Conservation (phyloP, 2,113 vertebrate genomes). For the Pseudorectes ferrugineus region DNA sequence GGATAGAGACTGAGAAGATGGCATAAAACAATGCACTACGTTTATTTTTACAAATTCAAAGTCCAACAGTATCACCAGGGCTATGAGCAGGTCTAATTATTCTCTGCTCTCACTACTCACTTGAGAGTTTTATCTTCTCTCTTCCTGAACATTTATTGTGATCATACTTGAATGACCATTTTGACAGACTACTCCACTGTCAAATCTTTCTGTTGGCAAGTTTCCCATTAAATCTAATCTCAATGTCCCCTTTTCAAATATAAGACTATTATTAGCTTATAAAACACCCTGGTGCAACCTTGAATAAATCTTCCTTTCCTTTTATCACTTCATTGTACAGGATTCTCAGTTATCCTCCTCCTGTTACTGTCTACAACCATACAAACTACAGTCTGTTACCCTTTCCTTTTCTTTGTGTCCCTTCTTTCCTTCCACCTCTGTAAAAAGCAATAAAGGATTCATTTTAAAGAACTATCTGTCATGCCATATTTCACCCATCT, state of each 20-base stretch:
- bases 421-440: not conserved
- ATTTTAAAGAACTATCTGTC: not conserved
- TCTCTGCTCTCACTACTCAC: not conserved
- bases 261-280: not conserved
- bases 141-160: not conserved
- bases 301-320: conserved; percentile 8
- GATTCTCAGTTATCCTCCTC: not conserved
- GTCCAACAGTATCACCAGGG: not conserved
- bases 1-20: not conserved
- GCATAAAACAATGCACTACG: not conserved
- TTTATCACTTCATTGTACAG: not conserved
- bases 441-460: not conserved
- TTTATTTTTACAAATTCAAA: not conserved
- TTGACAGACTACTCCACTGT: not conserved
- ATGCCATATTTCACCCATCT: not conserved
- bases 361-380: not conserved
- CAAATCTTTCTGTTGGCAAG: not conserved
- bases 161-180: not conserved
- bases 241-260: not conserved
- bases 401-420: not conserved
- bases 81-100: not conserved
- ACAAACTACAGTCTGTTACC: not conserved
- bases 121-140: not conserved
- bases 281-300: not conserved
- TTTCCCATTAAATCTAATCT: conserved; percentile 21